phyloP scores from a whole-genome alignment of 1,140 invertebrate genomes.

The Cotesia chilonis region DNA sequence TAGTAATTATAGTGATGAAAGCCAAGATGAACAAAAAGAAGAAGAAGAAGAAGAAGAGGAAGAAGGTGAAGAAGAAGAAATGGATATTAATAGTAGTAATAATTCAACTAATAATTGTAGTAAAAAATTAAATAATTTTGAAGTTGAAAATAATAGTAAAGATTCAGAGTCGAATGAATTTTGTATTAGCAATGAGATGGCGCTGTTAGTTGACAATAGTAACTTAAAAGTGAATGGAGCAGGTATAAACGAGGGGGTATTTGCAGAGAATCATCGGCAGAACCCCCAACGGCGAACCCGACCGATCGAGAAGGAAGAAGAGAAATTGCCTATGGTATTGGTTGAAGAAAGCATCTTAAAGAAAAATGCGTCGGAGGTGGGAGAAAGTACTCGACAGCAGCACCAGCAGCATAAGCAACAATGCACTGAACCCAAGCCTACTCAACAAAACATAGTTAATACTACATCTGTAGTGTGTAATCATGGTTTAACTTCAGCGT shows the following conservation, averaged over 20 bases:
- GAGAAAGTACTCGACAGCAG: slow-evolving; percentile 11
- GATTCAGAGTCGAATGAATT: slow-evolving; percentile 7
- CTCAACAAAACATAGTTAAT: slow-evolving; percentile 1
- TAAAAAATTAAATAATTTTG: slow-evolving; percentile 12
- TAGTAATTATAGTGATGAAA: background rate
- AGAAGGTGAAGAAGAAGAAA: no score
- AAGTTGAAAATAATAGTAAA: slow-evolving; percentile 5
- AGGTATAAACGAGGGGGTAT: slow-evolving; percentile 47
- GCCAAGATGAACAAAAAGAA: no score
- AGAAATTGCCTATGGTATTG: slow-evolving; percentile 5
- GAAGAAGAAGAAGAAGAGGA: no score
- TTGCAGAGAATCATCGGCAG: slow-evolving; percentile 43
- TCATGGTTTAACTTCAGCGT: slow-evolving; percentile 21
- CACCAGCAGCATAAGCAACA: slow-evolving; percentile 4
- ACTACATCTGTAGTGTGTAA: slow-evolving; percentile 6
- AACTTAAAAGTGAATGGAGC: slow-evolving; percentile 34
- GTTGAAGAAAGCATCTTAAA: slow-evolving; percentile 11
- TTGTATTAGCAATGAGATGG: slow-evolving; percentile 17
- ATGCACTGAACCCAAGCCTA: slow-evolving; percentile 5
- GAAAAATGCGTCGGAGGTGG: slow-evolving; percentile 2
- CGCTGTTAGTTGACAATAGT: slow-evolving; percentile 23
- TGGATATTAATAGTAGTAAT: no score
- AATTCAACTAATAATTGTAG: background rate
- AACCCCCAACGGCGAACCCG: slow-evolving; percentile 28
- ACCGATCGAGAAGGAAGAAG: slow-evolving; percentile 1